These are phyloP conservation scores for Hemithea aestivaria DNA, from an alignment of 2,888 invertebrate species.

Conservation along the genomic window DNA sequence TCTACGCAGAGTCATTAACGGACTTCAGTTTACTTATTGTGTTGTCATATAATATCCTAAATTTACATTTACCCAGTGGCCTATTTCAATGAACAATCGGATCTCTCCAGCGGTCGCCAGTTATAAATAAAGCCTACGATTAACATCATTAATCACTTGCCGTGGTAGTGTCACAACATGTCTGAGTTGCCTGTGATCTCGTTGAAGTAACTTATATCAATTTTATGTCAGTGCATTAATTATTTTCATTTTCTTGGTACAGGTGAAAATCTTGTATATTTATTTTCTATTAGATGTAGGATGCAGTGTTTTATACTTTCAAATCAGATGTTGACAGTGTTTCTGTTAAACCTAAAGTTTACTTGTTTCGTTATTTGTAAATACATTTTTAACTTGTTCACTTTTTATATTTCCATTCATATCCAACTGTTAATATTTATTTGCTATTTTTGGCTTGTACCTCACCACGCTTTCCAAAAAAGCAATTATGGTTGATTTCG, in stretches of 20 bases:
- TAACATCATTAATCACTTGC: constrained; percentile 68
- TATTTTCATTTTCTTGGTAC: constrained; percentile 23
- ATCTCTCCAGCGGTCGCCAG: constrained; percentile 45
- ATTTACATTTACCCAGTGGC: constrained; percentile 45
- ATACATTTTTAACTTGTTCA: no score
- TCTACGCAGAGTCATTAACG: no score
- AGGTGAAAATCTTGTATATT: constrained; percentile 31
- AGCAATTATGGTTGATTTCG: constrained; percentile 26
- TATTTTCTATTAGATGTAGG: no score
- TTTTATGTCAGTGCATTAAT: constrained; percentile 24
- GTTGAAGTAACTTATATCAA: constrained; percentile 33
- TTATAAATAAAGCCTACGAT: constrained; percentile 65
- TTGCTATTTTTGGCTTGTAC: no score
- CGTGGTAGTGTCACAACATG: constrained; percentile 65
- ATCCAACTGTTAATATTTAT: no score
- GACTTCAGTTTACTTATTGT: no score
- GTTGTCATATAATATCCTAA: background rate
- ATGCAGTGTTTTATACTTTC: no score
- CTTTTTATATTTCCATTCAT: no score
- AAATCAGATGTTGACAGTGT: no score
- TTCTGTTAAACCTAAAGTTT: no score
- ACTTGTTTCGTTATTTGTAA: no score
- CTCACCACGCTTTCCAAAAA: no score
- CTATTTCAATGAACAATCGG: constrained; percentile 61
- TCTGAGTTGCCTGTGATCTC: constrained; percentile 64